A percentile compares a stretch with the other conserved stretches of the same genome.
Conservation (phyloP, 2,797 vertebrate genomes). For the Sus cebifrons region DNA sequence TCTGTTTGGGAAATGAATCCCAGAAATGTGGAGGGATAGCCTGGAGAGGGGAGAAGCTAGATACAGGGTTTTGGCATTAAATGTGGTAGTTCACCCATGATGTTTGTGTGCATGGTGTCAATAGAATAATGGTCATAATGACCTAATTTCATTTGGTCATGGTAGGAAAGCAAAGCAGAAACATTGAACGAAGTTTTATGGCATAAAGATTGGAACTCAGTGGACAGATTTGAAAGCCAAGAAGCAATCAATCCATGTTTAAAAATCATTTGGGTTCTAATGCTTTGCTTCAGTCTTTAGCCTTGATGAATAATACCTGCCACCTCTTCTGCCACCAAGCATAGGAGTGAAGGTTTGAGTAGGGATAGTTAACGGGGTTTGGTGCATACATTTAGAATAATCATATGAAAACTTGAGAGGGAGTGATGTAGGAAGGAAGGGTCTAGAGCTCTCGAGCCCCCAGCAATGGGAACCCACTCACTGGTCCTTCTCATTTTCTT, state of each 20-base stretch:
- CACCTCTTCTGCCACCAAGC: not conserved
- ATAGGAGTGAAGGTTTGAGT: not conserved
- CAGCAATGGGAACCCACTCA: not conserved
- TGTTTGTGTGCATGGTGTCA: not conserved
- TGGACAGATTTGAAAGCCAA: not conserved
- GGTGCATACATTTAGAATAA: not conserved
- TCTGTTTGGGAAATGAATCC: constrained; percentile 51
- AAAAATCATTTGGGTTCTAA: not conserved
- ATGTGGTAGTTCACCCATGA: not conserved
- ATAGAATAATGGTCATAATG: not conserved
- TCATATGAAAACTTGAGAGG: not conserved
- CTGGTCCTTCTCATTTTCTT: not conserved
- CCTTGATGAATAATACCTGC: constrained; percentile 14
- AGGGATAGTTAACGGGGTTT: not conserved
- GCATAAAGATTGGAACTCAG: not conserved
- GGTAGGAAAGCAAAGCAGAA: not conserved
- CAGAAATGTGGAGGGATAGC: not conserved
- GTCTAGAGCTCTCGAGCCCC: not conserved
- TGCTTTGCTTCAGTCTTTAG: not conserved
- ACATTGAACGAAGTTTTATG: not conserved
- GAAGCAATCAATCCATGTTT: not conserved
- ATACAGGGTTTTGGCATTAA: not conserved
- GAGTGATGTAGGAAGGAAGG: not conserved
- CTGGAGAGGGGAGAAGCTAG: not conserved
- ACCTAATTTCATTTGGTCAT: not conserved